Evolutionary conservation across 2,113 vertebrate genomes (phyloP), one percentile per base, ranked within the genome.

Genomic region (Falco punctatus): DNA sequence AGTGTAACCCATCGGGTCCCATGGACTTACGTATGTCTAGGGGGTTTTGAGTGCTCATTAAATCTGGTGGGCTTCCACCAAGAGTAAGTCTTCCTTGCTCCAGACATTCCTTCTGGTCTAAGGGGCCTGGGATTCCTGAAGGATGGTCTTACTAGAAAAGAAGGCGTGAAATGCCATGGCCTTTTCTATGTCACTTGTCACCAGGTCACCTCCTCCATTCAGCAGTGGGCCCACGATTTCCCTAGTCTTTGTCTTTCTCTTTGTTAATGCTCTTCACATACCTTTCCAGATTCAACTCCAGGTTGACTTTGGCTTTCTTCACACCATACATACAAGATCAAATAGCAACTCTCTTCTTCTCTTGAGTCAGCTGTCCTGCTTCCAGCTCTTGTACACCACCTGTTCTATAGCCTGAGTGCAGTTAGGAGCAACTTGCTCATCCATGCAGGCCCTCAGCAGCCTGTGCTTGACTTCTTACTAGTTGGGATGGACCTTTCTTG

Each of bases 21-120:
- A 2, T 20, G 54, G 44, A 20, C 35, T 61, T 46, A 3, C 0
- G 5, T 65, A 33, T 3, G 7, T 46, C 28, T 32, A 26, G 3
- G 5, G 13, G 9, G 42, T 52, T 32, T 44, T 11, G 61, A 87
- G 38, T 33, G 28, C 30, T 86, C 9, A 13, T 11, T 61, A 44
- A 85, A 70, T 17, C 38, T 71, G 38, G 5, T 69, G 33, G 27
- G 85, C 46, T 6, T 78, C 21, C 42, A 33, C 23, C 20, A 13
- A 58, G 22, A 8, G 6, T 79, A 28, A 26, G 20, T 51, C 40
- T 78, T 89, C 33, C 40, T 92, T 52, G 28, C 67, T 84, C 3
- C 22, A 61, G 26, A 19, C 18, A 38, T 69, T 30, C 32, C 15
- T 33, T 66, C 35, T 71, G 15, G 21, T 58, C 15, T 86, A 42